Conservation (phyloP, 2,888 invertebrate genomes). For the Conops quadrifasciatus region DNA sequence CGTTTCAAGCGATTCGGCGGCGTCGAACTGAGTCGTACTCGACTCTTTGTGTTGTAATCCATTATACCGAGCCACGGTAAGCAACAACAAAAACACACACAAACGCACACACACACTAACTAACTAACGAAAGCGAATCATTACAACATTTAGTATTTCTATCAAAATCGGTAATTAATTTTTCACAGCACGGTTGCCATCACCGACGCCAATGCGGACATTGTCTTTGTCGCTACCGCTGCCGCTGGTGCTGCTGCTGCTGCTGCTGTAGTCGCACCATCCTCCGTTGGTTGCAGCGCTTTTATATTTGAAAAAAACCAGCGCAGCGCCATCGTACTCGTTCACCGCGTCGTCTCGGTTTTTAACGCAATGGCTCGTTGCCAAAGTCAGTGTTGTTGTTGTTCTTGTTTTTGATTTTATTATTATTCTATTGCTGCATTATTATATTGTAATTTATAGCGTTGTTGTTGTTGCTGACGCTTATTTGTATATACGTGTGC, state of each 20-base stretch:
- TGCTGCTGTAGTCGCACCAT: no score
- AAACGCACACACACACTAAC: neutral
- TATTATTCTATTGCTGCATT: no score
- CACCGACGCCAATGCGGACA: neutral
- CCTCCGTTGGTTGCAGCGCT: no score
- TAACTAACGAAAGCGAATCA: neutral
- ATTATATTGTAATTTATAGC: neutral
- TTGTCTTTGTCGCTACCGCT: neutral
- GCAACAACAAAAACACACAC: neutral
- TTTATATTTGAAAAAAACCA: no score
- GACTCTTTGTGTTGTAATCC: no score
- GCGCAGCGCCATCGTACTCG: neutral
- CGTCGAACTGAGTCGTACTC: no score
- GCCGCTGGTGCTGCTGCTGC: no score
- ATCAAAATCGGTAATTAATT: conserved; percentile 14
- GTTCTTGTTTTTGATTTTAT: neutral
- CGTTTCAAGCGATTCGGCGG: no score
- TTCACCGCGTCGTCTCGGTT: neutral
- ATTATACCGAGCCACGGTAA: neutral
- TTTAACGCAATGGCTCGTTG: no score
- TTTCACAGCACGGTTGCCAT: neutral
- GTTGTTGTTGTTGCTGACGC: neutral
- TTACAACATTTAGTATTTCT: conserved; percentile 1
- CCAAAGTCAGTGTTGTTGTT: neutral
- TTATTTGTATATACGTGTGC: neutral